Conservation (phyloP, 1,140 invertebrate species). For the Papilio helenus region DNA sequence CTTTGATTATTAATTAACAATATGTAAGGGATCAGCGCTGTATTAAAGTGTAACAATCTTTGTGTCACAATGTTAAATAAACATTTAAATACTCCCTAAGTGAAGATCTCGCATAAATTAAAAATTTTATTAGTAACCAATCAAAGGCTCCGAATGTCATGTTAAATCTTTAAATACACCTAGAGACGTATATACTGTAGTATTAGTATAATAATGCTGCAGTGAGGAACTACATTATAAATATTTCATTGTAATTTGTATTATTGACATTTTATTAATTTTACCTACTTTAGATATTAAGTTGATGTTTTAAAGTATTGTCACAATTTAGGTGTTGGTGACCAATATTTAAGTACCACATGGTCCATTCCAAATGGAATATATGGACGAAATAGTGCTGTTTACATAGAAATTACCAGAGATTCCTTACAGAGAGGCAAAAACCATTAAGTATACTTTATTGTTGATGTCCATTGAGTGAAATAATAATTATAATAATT, state of each 20-base stretch:
- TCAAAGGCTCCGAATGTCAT: background rate
- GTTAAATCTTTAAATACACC: background rate
- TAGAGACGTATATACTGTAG: no score
- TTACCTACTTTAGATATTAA: background rate
- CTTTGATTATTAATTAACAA: background rate
- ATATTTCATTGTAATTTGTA: background rate
- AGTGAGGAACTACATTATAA: background rate
- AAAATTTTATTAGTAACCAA: background rate
- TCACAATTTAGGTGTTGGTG: no score
- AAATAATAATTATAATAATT: no score
- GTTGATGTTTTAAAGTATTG: background rate
- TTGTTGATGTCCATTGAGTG: no score
- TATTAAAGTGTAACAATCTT: background rate
- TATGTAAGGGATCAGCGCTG: background rate
- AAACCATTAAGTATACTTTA: no score
- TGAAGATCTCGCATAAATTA: background rate
- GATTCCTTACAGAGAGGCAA: no score
- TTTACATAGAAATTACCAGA: no score
- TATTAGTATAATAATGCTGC: no score
- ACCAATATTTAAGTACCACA: background rate
- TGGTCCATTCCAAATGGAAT: background rate
- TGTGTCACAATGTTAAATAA: background rate
- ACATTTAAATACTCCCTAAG: background rate
- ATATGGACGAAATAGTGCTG: background rate
- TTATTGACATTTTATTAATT: background rate